Percentiles rank a stretch among this genome's conserved stretches.
Conservation (phyloP, 2,113 vertebrate species). For the Poecilia latipinna region DNA sequence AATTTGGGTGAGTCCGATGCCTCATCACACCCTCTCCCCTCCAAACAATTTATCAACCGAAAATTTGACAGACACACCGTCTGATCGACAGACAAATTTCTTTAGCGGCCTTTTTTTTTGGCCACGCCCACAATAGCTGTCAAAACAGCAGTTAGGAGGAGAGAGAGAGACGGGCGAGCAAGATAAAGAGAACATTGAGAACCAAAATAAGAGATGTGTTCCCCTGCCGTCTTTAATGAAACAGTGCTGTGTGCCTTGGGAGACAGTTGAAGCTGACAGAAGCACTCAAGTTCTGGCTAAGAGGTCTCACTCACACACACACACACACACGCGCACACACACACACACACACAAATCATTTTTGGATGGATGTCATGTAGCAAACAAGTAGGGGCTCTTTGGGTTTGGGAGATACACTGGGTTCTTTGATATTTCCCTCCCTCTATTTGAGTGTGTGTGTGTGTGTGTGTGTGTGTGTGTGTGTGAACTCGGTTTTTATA, state of each 20-base stretch:
- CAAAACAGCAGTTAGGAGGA: conserved; percentile 71
- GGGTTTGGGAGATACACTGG: conserved; percentile 59
- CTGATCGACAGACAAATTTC: conserved; percentile 68
- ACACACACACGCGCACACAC: conserved; percentile 7
- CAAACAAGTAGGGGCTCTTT: conserved; percentile 65
- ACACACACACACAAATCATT: conserved; percentile 36
- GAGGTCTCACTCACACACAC: conserved; percentile 38
- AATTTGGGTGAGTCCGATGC: conserved; percentile 56
- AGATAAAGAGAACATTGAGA: conserved; percentile 39
- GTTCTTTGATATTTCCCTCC: conserved; percentile 62
- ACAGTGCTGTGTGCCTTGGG: conserved; percentile 80
- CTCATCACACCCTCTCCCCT: conserved; percentile 48
- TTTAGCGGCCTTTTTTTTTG: conserved; percentile 40
- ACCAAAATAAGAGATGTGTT: conserved; percentile 13
- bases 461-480: conserved; percentile 34
- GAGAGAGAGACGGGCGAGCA: conserved; percentile 23
- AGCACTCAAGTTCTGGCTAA: conserved; percentile 88
- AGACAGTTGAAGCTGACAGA: conserved; percentile 87
- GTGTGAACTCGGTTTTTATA: conserved; percentile 13
- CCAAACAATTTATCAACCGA: conserved; percentile 65
- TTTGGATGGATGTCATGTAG: conserved; percentile 60
- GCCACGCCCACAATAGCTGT: conserved; percentile 68
- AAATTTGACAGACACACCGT: conserved; percentile 67
- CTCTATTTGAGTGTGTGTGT: conserved; percentile 2
- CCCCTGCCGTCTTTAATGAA: conserved; percentile 69